These are phyloP conservation scores for Hippolais icterina DNA, from an alignment of 2,113 vertebrate species.

Conservation along the genomic window DNA sequence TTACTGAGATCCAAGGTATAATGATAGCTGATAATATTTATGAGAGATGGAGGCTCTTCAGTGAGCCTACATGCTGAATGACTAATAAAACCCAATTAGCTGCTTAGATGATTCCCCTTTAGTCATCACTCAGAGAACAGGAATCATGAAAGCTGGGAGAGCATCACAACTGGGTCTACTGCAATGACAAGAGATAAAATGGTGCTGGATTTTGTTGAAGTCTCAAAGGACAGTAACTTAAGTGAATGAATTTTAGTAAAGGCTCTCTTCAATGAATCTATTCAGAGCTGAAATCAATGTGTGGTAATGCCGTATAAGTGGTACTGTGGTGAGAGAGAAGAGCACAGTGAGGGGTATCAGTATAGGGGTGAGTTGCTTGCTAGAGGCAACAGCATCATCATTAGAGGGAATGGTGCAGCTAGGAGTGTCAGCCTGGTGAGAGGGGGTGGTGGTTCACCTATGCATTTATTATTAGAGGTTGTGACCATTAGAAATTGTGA, in stretches of 20 bases:
- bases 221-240: not conserved
- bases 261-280: not conserved
- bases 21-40: not conserved
- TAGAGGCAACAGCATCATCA: not conserved
- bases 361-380: not conserved
- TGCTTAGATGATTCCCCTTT: not conserved
- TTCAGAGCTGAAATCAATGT: not conserved
- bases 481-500: not conserved
- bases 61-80: conserved; percentile 24
- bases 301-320: not conserved
- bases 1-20: not conserved
- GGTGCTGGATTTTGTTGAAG: not conserved
- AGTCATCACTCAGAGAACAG: not conserved
- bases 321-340: not conserved
- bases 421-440: not conserved
- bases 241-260: not conserved
- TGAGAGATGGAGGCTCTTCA: not conserved
- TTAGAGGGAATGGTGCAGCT: not conserved
- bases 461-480: not conserved
- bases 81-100: conserved; percentile 31
- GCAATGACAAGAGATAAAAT: not conserved
- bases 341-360: not conserved
- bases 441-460: not conserved
- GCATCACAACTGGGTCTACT: not conserved
- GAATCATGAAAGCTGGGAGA: not conserved